Evolutionary conservation across 1,140 invertebrate genomes (phyloP), one percentile per base, ranked within the genome.

Genomic region (Aphelinus atriplicis): DNA sequence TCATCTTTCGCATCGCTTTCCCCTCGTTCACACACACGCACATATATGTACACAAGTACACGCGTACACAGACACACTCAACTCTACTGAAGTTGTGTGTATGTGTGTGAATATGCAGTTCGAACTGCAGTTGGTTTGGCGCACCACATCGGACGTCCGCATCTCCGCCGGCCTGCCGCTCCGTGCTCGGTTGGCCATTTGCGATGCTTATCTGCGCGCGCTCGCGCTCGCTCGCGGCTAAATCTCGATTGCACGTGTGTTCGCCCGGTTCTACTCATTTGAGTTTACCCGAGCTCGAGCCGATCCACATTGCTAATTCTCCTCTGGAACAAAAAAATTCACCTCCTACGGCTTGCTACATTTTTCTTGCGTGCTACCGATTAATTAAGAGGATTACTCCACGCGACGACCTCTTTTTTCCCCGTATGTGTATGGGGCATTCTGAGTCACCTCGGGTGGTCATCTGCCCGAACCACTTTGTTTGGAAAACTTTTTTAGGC

Each of bases 171-270:
- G 4, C n/a, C 46, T 26, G 10, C 7, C 9, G 9, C 2, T 56
- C 55, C 1, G 3, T 10, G 5, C 55, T 56, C 9, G 26, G 57
- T 58, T 42, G 5, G 45, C 26, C 6, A 26, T 2, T 26, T 47
- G n/a, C 71, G 71, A 72, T 72, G 62, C 71, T 72, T 72, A 72
- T 72, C 71, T 46, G 1, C 2, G 42, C 0, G 10, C 5, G 56
- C n/a, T 58, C 0, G 10, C 5, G 56, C n/a, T 58, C 10, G 57
- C 5, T 3, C 53, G 45, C 42, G 53, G 61, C 26, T 51, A 51
- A 5, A 7, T 26, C 43, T 42, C 67, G 10, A 60, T 69, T n/a
- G 69, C 50, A 53, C 51, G 26, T 26, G 26, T 26, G 26, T 26
- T 26, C 26, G 26, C 26, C 26, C 26, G 26, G 26, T 26, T 26